phyloP scores from a whole-genome alignment of 2,113 vertebrate genomes.

The Melospiza georgiana region DNA sequence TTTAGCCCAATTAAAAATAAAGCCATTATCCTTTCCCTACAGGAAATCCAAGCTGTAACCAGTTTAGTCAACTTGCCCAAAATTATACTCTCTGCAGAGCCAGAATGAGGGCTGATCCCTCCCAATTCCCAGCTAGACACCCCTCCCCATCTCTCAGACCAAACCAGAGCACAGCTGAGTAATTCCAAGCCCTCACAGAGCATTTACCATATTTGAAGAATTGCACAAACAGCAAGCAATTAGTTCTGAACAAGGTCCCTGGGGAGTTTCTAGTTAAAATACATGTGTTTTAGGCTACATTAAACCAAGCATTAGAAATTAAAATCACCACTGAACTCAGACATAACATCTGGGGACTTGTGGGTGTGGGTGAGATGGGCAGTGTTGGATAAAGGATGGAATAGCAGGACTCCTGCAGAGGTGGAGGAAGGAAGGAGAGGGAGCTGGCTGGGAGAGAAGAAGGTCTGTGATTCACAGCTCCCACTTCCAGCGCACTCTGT shows the following conservation, averaged over 20 bases:
- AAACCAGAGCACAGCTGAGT: neutral
- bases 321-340: slow-evolving; percentile 17
- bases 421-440: neutral
- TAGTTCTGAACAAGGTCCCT: slow-evolving; percentile 22
- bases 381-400: neutral
- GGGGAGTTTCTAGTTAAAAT: slow-evolving; percentile 42
- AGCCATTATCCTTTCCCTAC: neutral
- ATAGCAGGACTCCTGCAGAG: neutral
- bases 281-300: slow-evolving; percentile 6
- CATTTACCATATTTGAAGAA: slow-evolving; percentile 40
- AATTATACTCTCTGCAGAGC: neutral
- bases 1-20: slow-evolving; percentile 55
- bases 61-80: neutral
- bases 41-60: slow-evolving; percentile 31
- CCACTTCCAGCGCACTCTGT: neutral
- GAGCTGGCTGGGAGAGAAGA: neutral
- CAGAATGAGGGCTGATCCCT: neutral
- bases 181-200: neutral
- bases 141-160: neutral
- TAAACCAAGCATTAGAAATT: slow-evolving; percentile 6
- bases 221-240: slow-evolving; percentile 45
- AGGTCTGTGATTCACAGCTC: neutral
- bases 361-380: neutral
- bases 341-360: neutral
- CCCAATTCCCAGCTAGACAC: neutral